Percentiles rank a stretch among this genome's conserved stretches.
Conservation (phyloP, 2,888 invertebrate species). For the Fragum sueziense region DNA sequence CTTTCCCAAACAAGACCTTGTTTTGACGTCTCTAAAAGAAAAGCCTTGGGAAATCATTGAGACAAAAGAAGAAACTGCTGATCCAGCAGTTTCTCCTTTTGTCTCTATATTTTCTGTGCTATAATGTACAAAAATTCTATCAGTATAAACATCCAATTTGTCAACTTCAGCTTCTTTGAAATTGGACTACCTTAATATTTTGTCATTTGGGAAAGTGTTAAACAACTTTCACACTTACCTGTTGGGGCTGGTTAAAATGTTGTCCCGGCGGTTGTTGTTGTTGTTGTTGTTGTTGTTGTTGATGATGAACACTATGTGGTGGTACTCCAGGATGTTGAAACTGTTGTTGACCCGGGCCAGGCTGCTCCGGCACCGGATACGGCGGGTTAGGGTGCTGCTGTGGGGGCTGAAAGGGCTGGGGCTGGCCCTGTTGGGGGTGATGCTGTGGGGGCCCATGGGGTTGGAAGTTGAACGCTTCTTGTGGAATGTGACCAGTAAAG, state of each 20-base stretch:
- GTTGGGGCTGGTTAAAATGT: not conserved
- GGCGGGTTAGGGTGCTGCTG: conserved; percentile 3
- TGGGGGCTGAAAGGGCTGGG: not conserved
- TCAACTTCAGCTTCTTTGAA: too few relatives aligned
- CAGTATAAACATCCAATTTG: too few relatives aligned
- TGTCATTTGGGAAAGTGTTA: too few relatives aligned
- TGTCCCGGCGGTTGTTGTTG: conserved; percentile 6
- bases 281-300: conserved; percentile 3
- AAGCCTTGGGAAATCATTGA: not conserved
- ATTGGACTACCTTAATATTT: too few relatives aligned
- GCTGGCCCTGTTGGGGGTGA: not conserved
- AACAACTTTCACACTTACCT: not conserved
- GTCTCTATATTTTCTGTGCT: not conserved
- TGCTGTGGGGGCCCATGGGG: conserved; percentile 1
- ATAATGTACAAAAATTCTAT: too few relatives aligned
- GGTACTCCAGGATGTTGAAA: conserved; percentile 3
- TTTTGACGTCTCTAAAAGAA: too few relatives aligned
- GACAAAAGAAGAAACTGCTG: not conserved
- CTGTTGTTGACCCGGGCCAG: not conserved
- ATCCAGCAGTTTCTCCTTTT: not conserved
- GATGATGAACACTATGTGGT: conserved; percentile 33
- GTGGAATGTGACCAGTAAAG: conserved; percentile 38
- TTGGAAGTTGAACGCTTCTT: not conserved
- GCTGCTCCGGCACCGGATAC: conserved; percentile 6
- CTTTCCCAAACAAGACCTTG: too few relatives aligned